Evolutionary conservation across 2,888 invertebrate species (phyloP).

Genomic region (Smittia aterrima): DNA sequence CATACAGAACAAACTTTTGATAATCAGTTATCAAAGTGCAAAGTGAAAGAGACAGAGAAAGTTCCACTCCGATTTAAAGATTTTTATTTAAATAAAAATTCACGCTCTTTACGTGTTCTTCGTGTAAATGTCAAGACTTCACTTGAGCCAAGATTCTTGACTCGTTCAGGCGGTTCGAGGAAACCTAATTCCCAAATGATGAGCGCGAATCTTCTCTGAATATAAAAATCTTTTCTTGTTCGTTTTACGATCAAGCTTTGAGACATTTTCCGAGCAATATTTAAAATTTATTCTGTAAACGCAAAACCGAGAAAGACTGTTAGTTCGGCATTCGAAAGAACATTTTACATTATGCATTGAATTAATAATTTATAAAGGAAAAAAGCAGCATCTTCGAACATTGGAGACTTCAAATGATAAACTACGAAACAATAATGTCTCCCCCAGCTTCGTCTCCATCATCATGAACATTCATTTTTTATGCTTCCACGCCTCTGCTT

Average conservation of each 20-base stretch:
- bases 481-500: background rate
- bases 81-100: too few relatives aligned
- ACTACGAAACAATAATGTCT: conserved; percentile 4
- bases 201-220: background rate
- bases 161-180: background rate
- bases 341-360: conserved; percentile 27
- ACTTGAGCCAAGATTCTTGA: background rate
- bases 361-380: conserved; percentile 1
- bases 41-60: too few relatives aligned
- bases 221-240: conserved; percentile 10
- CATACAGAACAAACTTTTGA: too few relatives aligned
- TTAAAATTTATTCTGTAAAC: background rate
- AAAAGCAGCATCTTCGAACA: background rate
- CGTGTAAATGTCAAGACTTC: too few relatives aligned
- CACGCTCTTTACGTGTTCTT: too few relatives aligned
- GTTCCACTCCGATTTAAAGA: too few relatives aligned
- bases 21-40: too few relatives aligned
- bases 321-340: conserved; percentile 7
- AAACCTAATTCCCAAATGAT: conserved; percentile 8
- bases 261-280: background rate
- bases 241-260: background rate
- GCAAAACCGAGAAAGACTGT: background rate
- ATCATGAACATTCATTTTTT: conserved; percentile 32
- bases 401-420: background rate
- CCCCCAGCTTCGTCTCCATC: background rate